phyloP scores from a whole-genome alignment of 2,888 invertebrate genomes.

The Conomelus anceps region DNA sequence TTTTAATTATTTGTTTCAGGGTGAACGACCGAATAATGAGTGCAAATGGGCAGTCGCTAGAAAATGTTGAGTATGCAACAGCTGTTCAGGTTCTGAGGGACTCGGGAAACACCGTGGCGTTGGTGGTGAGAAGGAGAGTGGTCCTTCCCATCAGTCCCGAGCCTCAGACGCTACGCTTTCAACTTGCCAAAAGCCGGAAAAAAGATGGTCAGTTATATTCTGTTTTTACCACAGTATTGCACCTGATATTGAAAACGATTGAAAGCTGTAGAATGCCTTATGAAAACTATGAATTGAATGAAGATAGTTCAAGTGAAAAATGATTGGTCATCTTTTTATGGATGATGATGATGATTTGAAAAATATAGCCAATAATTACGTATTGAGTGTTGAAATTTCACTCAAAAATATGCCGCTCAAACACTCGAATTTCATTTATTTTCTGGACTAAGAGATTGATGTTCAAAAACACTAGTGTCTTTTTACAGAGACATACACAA shows the following conservation, averaged over 20 bases:
- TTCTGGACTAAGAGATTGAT: too few relatives aligned
- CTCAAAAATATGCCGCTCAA: neutral
- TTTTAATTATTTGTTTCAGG: conserved; percentile 48
- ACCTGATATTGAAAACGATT: too few relatives aligned
- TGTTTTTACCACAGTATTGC: neutral
- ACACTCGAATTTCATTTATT: neutral
- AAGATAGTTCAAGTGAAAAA: neutral
- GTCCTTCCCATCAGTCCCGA: conserved; percentile 44
- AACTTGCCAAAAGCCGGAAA: conserved; percentile 85
- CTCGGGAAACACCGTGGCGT: conserved; percentile 79
- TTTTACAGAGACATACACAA: too few relatives aligned
- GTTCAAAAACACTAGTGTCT: too few relatives aligned
- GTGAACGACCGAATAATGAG: conserved; percentile 96
- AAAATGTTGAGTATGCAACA: conserved; percentile 94
- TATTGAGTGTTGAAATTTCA: too few relatives aligned
- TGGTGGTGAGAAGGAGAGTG: conserved; percentile 80
- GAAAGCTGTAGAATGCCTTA: too few relatives aligned
- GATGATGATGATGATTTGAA: neutral
- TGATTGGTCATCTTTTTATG: neutral
- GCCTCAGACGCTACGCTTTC: conserved; percentile 66
- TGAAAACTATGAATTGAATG: too few relatives aligned
- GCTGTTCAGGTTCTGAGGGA: conserved; percentile 88
- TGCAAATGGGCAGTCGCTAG: conserved; percentile 91
- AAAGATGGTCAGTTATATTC: conserved; percentile 74
- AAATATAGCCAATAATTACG: too few relatives aligned